phyloP scores from a whole-genome alignment of 2,888 invertebrate genomes.

The Iphiclides podalirius region DNA sequence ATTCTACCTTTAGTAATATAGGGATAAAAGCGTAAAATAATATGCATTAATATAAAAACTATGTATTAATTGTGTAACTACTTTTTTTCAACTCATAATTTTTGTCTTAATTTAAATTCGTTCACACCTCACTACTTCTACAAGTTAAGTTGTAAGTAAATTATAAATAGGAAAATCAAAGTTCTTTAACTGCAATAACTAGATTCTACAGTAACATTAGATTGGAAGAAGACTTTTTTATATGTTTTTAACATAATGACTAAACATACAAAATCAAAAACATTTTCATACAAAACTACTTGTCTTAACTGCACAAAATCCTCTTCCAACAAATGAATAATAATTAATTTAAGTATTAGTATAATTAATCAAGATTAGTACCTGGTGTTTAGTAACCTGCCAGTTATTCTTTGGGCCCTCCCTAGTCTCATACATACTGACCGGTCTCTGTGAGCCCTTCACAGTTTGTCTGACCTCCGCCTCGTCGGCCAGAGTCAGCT shows the following conservation, averaged over 20 bases:
- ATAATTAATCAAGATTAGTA: slow-evolving; percentile 65
- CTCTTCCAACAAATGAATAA: background rate
- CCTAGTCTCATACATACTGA: slow-evolving; percentile 93
- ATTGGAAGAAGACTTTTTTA: no score
- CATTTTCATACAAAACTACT: no score
- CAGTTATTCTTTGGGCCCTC: slow-evolving; percentile 83
- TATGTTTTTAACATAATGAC: no score
- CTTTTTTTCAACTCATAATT: no score
- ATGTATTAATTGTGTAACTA: no score
- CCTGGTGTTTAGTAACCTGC: slow-evolving; percentile 81
- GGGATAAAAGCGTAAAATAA: background rate
- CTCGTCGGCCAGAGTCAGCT: slow-evolving; percentile 66
- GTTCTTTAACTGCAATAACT: no score
- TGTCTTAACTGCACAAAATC: background rate
- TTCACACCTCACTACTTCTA: slow-evolving; percentile 7
- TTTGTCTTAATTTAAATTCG: no score
- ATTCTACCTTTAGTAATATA: background rate
- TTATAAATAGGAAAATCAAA: slow-evolving; percentile 6
- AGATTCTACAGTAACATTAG: no score
- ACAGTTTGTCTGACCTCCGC: slow-evolving; percentile 67
- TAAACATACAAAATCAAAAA: no score
- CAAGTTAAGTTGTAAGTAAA: slow-evolving; percentile 12
- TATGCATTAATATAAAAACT: background rate
- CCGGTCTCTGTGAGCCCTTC: slow-evolving; percentile 83
- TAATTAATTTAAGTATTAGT: slow-evolving; percentile 45